Evolutionary conservation across 2,888 invertebrate genomes (phyloP).

Genomic region (Orthonychiurus folsomi): DNA sequence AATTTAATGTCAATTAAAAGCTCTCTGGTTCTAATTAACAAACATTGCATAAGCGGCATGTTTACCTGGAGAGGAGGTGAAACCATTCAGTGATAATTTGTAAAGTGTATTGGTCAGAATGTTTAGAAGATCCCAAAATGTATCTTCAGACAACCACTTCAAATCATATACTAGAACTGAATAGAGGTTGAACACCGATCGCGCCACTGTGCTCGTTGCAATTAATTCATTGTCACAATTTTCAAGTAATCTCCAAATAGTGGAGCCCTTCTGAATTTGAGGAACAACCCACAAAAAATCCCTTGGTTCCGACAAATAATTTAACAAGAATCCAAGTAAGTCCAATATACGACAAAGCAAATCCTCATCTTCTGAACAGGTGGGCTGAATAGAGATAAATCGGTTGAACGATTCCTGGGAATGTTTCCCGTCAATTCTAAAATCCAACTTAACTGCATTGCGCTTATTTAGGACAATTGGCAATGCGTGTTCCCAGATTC

Average conservation of each 20-base stretch:
- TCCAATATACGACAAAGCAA: constrained; percentile 50
- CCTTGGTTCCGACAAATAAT: neutral
- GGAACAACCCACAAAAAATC: neutral
- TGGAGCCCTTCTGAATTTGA: neutral
- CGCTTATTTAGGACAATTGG: constrained; percentile 46
- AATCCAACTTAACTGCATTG: neutral
- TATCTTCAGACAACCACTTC: neutral
- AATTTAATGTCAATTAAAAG: no score
- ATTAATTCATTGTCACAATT: neutral
- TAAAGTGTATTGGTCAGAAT: neutral
- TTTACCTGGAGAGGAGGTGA: no score
- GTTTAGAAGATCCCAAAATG: neutral
- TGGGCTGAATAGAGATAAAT: constrained; percentile 57
- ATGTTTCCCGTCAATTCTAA: constrained; percentile 42
- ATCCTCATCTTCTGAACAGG: constrained; percentile 55
- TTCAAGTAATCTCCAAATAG: neutral
- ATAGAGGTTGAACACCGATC: neutral
- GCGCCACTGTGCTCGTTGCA: neutral
- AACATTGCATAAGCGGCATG: no score
- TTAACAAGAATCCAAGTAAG: constrained; percentile 18
- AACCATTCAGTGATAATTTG: neutral
- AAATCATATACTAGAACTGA: neutral
- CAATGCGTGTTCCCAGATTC: constrained; percentile 39
- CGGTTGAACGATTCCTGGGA: constrained; percentile 56
- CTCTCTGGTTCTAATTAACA: no score